Evolutionary conservation across 2,113 vertebrate species (phyloP).

Genomic region (Dinomys branickii): DNA sequence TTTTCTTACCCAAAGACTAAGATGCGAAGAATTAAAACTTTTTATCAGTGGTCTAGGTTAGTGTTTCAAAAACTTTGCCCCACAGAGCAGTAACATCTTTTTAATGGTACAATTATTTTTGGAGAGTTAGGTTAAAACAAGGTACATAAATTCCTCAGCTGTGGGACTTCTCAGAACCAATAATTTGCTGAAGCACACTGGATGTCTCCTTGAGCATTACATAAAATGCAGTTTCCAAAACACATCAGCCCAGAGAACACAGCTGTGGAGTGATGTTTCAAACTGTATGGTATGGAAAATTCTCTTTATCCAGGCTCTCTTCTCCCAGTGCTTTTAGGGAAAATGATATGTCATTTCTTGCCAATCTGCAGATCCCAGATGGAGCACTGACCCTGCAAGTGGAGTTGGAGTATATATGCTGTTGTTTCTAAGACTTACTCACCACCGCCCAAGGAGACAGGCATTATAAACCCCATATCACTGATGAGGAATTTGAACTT

Average conservation of each 20-base stretch:
- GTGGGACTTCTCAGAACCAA: neutral
- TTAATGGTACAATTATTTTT: neutral
- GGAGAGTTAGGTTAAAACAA: neutral
- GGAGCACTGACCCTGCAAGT: neutral
- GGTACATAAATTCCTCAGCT: neutral
- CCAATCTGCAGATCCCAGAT: neutral
- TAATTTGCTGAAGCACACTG: neutral
- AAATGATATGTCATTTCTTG: neutral
- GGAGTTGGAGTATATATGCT: neutral
- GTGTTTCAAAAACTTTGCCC: neutral
- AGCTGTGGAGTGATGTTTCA: neutral
- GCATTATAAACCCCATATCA: neutral
- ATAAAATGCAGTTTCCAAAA: neutral
- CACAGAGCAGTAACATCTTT: neutral
- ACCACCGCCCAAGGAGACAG: neutral
- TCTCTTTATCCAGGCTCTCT: neutral
- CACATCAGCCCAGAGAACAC: neutral
- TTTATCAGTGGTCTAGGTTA: neutral
- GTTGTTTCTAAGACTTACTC: neutral
- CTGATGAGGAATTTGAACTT: neutral
- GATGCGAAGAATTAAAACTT: neutral
- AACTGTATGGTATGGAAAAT: constrained; percentile 22
- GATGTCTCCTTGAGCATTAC: neutral
- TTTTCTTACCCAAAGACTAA: neutral
- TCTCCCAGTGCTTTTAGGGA: neutral